Conservation (phyloP, 1,140 invertebrate genomes). For the Vanessa atalanta region DNA sequence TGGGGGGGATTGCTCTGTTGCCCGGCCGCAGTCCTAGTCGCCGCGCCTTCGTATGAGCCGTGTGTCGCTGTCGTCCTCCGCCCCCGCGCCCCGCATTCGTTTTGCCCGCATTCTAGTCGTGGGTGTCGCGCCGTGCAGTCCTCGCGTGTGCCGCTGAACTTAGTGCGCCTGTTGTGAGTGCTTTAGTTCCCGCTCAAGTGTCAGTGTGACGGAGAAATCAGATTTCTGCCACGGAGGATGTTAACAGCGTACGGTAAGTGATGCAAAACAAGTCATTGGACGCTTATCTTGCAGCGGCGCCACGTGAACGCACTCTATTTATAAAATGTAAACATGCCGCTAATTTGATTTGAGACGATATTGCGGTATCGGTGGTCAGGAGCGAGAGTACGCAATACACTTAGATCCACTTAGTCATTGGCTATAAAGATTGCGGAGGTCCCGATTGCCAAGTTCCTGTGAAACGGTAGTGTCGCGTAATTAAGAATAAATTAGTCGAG, state of each 20-base stretch:
- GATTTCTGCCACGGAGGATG: conserved; percentile 72
- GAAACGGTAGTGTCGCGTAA: conserved; percentile 61
- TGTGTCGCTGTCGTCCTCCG: conserved; percentile 62
- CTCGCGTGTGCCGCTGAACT: conserved; percentile 76
- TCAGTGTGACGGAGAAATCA: conserved; percentile 73
- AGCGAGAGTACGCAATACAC: conserved; percentile 58
- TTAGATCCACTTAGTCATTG: conserved; percentile 48
- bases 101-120: conserved; percentile 79
- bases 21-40: conserved; percentile 73
- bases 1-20: conserved; percentile 62
- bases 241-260: conserved; percentile 80
- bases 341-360: conserved; percentile 74
- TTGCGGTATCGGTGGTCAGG: conserved; percentile 59
- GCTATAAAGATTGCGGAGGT: conserved; percentile 65
- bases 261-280: conserved; percentile 53
- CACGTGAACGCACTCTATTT: conserved; percentile 78
- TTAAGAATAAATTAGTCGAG: conserved; percentile 47
- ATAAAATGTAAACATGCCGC: conserved; percentile 78
- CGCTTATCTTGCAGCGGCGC: conserved; percentile 67
- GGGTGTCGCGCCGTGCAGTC: conserved; percentile 78
- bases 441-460: conserved; percentile 75
- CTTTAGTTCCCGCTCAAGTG: conserved; percentile 75
- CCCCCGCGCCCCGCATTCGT: conserved; percentile 66
- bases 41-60: conserved; percentile 76
- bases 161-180: conserved; percentile 79